Evolutionary conservation across 1,140 invertebrate genomes (phyloP).

Genomic region (Zaprionus vittiger): DNA sequence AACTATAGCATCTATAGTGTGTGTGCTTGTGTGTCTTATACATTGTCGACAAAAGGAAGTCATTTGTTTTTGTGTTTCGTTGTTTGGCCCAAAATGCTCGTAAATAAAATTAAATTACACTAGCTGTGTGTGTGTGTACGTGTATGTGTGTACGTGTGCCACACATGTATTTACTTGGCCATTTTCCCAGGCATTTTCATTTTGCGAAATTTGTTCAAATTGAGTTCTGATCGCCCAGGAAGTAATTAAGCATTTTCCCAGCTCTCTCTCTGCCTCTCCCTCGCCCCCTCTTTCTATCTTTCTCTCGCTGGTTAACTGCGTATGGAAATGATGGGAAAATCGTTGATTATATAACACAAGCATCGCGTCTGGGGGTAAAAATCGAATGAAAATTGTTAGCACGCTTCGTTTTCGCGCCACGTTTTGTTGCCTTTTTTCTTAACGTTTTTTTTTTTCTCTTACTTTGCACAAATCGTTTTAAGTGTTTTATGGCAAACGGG

Average conservation of each 20-base stretch:
- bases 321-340: conserved; percentile 67
- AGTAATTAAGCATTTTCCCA: conserved; percentile 77
- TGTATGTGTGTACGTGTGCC: neutral
- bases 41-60: conserved; percentile 54
- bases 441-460: neutral
- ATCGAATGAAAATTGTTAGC: conserved; percentile 56
- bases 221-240: conserved; percentile 48
- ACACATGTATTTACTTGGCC: conserved; percentile 44
- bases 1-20: neutral
- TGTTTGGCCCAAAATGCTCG: conserved; percentile 41
- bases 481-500: conserved; percentile 78
- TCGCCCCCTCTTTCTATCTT: neutral
- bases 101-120: conserved; percentile 52
- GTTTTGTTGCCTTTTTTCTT: conserved; percentile 1
- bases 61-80: conserved; percentile 67
- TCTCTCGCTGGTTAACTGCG: conserved; percentile 10
- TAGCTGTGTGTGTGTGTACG: neutral
- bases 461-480: conserved; percentile 70
- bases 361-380: conserved; percentile 2
- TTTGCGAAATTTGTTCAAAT: conserved; percentile 28
- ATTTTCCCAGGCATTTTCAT: conserved; percentile 46
- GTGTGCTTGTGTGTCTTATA: conserved; percentile 14
- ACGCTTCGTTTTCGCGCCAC: conserved; percentile 10
- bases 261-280: conserved; percentile 25
- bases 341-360: conserved; percentile 48